Base-by-base conservation (phyloP, 2,797 vertebrate species). In the Pempheris klunzingeri region DNA sequence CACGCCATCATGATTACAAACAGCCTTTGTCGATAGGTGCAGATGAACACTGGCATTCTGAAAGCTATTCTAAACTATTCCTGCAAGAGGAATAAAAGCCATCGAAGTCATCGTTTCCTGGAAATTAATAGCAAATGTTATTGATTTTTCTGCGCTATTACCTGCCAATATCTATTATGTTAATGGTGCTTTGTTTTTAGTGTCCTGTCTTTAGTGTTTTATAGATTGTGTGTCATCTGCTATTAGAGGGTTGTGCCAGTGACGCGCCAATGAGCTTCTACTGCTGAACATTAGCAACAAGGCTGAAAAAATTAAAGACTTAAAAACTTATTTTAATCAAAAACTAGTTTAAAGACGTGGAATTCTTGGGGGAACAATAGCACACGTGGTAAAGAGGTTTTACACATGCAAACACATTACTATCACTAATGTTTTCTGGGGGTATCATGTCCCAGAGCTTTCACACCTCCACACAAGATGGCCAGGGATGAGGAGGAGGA, bases 391-490 rank as follows among this genome's bases (percentile, higher is more conserved):
- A 10, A 58, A 66, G 24, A 46, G 13, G 36, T 39, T 32, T 43
- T 7, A 44, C 44, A 60, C 69, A 22, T 7, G 24, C 36, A 55
- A 38, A 63, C 61, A 26, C 73, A 38, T 49, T 44, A 54, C 71
- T 49, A 50, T 41, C 30, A 2, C 52, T 43, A 46, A 74, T 78
- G 60, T 68, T 68, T 81, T 69, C 67, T 55, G n/a, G 44, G 53
- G 65, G 74, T 61, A 81, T 72, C 65, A 17, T 38, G 53, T 83
- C 81, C 79, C 66, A 28, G 70, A 70, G 81, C 60, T 60, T 83
- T 87, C 82, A 90, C 89, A 88, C 90, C 90, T 90, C 89, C 90
- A 86, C 89, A 90, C 88, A 90, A 90, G 87, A 92, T 89, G 88
- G 81, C 87, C 26, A 59, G 68, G 68, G 66, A 87, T 74, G 83